Conservation (phyloP, 2,113 vertebrate species). For the Psittacara wagleri region DNA sequence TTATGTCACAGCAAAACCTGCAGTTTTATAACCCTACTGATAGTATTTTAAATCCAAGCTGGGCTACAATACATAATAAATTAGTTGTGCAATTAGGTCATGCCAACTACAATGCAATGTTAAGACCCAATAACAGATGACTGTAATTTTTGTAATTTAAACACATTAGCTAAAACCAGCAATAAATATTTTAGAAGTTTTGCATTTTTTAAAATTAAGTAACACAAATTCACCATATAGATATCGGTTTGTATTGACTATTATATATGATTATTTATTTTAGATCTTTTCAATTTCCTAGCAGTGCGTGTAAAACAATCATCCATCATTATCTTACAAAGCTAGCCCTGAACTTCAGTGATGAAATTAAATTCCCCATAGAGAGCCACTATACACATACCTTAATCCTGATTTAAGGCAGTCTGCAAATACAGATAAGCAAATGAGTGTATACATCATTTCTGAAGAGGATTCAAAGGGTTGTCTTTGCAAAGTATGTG, state of each 20-base stretch:
- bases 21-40: neutral
- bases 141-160: slow-evolving; percentile 38
- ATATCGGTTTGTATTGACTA: neutral
- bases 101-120: neutral
- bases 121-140: neutral
- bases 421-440: slow-evolving; percentile 35
- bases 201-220: neutral
- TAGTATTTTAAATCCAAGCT: slow-evolving; percentile 19
- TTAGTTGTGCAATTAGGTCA: neutral
- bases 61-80: neutral
- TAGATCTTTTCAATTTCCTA: neutral
- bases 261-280: neutral
- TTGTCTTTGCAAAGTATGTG: neutral
- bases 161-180: neutral
- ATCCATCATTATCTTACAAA: neutral
- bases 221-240: neutral
- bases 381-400: neutral
- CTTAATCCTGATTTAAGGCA: neutral
- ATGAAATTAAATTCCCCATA: neutral
- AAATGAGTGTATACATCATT: neutral
- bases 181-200: slow-evolving; percentile 3
- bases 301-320: neutral
- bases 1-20: neutral
- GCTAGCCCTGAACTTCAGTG: neutral
- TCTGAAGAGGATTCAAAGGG: neutral